These are phyloP conservation scores for Leucopsar rothschildi DNA, from an alignment of 2,113 vertebrate species.

Conservation along the genomic window DNA sequence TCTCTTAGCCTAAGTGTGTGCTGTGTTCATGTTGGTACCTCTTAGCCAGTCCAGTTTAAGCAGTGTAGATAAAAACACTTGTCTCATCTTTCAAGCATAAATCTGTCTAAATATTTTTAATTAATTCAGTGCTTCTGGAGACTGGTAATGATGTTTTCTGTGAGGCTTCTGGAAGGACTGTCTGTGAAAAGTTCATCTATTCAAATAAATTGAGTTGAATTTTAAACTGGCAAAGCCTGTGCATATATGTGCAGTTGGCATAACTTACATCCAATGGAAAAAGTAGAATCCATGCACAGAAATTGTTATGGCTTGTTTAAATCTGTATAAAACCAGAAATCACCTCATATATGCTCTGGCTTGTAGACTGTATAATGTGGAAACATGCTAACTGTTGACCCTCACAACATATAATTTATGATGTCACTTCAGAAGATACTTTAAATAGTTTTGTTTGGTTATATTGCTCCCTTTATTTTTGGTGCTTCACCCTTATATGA, in stretches of 20 bases:
- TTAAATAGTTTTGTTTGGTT: not conserved
- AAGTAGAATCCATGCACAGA: not conserved
- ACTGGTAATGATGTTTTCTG: not conserved
- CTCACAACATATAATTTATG: not conserved
- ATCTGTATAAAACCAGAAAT: not conserved
- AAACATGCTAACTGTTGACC: not conserved
- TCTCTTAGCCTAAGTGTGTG: not conserved
- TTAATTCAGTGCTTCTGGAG: not conserved
- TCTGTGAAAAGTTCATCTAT: not conserved
- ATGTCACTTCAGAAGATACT: not conserved
- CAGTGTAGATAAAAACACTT: not conserved
- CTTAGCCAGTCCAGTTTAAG: not conserved
- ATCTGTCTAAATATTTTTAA: not conserved
- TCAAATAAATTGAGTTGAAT: not conserved
- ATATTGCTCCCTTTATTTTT: not conserved
- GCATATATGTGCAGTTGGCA: not conserved
- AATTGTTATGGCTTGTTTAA: not conserved
- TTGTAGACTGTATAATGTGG: not conserved
- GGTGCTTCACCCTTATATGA: not conserved
- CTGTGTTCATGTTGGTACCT: not conserved
- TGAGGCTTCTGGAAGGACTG: not conserved
- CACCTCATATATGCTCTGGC: not conserved
- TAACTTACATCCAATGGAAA: not conserved
- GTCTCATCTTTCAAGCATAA: not conserved
- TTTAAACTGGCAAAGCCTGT: not conserved